Evolutionary conservation across 2,797 vertebrate genomes (phyloP).

Genomic region (Erpetoichthys calabaricus): DNA sequence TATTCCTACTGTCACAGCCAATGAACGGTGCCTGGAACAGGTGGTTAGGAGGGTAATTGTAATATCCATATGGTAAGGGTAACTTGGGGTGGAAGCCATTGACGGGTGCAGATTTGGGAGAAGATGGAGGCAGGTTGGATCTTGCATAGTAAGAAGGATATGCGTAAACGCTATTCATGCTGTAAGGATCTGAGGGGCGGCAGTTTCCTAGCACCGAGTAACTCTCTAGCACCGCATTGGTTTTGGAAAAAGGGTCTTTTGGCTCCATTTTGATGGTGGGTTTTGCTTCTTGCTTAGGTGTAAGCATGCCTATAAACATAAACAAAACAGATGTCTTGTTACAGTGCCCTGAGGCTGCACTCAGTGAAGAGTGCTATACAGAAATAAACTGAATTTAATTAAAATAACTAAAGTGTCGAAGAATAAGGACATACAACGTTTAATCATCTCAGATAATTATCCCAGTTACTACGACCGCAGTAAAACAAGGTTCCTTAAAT

Average conservation of each 20-base stretch:
- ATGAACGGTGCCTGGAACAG: constrained; percentile 75
- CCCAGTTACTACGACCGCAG: too few relatives aligned
- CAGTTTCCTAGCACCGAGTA: constrained; percentile 68
- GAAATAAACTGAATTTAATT: too few relatives aligned
- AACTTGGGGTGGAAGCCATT: constrained; percentile 86
- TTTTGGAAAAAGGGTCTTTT: constrained; percentile 51
- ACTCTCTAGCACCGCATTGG: constrained; percentile 70
- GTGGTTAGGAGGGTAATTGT: constrained; percentile 69
- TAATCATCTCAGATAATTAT: too few relatives aligned
- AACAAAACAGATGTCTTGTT: background rate
- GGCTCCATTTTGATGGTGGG: constrained; percentile 66
- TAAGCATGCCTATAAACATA: constrained; percentile 35
- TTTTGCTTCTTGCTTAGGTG: constrained; percentile 68
- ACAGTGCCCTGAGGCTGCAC: too few relatives aligned
- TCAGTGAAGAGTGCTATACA: too few relatives aligned
- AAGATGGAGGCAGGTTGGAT: constrained; percentile 64
- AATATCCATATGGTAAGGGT: constrained; percentile 73
- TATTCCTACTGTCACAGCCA: constrained; percentile 52
- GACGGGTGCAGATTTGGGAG: constrained; percentile 41
- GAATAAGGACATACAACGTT: too few relatives aligned
- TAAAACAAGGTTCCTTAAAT: too few relatives aligned
- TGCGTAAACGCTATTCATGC: constrained; percentile 70
- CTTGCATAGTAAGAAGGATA: constrained; percentile 92
- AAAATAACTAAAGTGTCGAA: too few relatives aligned
- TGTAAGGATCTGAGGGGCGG: constrained; percentile 73